Percentiles rank a stretch among this genome's conserved stretches.
Evolutionary conservation across 35 echinoderm and acorn worm genomes (phyloP).

Genomic region (Apostichopus californicus): DNA sequence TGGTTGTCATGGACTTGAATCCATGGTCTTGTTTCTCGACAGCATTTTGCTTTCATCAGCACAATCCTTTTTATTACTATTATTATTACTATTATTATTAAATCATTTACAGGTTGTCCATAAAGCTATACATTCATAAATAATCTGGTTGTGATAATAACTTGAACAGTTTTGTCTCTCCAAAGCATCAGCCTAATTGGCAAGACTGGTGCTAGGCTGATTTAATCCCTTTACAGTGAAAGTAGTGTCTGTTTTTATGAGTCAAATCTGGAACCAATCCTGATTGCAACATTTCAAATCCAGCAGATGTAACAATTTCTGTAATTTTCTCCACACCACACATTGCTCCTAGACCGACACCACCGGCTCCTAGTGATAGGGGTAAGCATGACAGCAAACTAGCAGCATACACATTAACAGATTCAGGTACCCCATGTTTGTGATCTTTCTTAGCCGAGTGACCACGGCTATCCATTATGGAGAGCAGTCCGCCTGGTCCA

Average conservation of each 20-base stretch:
- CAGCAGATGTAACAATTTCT: constrained; percentile 14
- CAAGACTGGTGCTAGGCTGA: not conserved
- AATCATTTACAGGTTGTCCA: too few relatives aligned
- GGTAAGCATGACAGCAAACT: constrained; percentile 67
- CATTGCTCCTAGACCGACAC: constrained; percentile 56
- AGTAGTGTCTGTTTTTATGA: not conserved
- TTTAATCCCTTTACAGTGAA: not conserved
- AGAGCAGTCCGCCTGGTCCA: constrained; percentile 39
- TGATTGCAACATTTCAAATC: constrained; percentile 34
- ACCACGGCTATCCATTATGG: constrained; percentile 50
- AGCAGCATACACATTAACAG: constrained; percentile 14
- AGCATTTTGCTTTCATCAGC: too few relatives aligned
- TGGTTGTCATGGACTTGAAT: too few relatives aligned
- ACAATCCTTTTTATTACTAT: too few relatives aligned
- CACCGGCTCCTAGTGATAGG: constrained; percentile 43
- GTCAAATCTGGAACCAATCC: not conserved
- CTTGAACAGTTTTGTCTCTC: too few relatives aligned
- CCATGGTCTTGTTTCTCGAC: too few relatives aligned
- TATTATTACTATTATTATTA: too few relatives aligned
- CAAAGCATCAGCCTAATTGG: too few relatives aligned
- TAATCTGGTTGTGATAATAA: too few relatives aligned
- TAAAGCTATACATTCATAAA: too few relatives aligned
- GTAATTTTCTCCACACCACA: constrained; percentile 62
- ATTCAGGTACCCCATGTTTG: not conserved
- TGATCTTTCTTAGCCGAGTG: constrained; percentile 45